Percentiles rank a stretch among this genome's conserved stretches.
Evolutionary conservation across 2,113 vertebrate genomes (phyloP).

Genomic region (Anas platyrhynchos): DNA sequence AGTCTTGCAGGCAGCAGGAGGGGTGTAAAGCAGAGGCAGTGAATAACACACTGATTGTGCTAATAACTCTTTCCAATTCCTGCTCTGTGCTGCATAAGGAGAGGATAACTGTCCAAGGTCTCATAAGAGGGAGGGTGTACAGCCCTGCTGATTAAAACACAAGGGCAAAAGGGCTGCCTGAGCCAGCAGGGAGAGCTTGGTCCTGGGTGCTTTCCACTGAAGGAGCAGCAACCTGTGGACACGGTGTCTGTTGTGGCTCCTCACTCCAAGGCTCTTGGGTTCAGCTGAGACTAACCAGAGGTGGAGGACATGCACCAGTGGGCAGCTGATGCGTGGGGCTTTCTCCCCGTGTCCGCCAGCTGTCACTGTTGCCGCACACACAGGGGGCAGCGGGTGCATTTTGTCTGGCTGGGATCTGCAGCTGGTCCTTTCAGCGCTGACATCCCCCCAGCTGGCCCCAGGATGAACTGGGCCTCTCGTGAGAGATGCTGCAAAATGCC

Average conservation of each 20-base stretch:
- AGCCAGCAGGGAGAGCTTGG: neutral
- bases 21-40: neutral
- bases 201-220: neutral
- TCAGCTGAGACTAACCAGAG: neutral
- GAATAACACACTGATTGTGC: neutral
- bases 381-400: neutral
- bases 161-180: neutral
- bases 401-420: neutral
- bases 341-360: conserved; percentile 46
- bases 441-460: neutral
- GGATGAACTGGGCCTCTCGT: neutral
- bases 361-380: conserved; percentile 56
- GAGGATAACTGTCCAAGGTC: neutral
- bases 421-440: neutral
- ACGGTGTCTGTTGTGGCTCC: rapidly evolving
- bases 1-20: neutral
- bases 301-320: neutral
- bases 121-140: neutral
- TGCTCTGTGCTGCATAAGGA: neutral
- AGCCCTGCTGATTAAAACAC: neutral
- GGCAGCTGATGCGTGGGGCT: neutral
- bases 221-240: rapidly evolving
- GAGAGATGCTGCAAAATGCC: rapidly evolving
- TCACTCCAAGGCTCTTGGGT: neutral
- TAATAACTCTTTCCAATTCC: neutral